A percentile compares a stretch with the other conserved stretches of the same genome.
These are phyloP conservation scores for Drosophila siamana DNA, from an alignment of 2,888 invertebrate species.

Conservation along the genomic window DNA sequence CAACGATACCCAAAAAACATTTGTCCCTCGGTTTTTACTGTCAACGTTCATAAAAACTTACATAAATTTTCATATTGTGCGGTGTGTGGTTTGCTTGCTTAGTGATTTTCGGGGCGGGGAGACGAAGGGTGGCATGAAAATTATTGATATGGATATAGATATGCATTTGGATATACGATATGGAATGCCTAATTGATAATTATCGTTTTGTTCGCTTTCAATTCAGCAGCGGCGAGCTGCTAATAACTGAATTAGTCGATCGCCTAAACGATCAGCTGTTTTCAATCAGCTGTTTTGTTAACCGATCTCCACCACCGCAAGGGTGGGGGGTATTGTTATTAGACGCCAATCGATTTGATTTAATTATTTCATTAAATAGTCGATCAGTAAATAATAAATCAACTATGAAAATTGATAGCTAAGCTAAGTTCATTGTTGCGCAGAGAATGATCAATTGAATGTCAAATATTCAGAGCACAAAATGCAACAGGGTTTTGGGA, in stretches of 20 bases:
- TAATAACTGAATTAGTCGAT: slow-evolving; percentile 59
- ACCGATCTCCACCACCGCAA: not conserved
- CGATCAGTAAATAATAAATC: not conserved
- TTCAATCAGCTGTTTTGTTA: slow-evolving; percentile 15
- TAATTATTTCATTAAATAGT: not conserved
- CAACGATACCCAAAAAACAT: slow-evolving; percentile 31
- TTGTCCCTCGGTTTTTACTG: slow-evolving; percentile 77
- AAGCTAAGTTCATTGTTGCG: no score
- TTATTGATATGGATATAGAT: slow-evolving; percentile 56
- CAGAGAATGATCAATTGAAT: not conserved
- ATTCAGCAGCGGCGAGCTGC: slow-evolving; percentile 26
- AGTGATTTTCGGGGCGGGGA: not conserved
- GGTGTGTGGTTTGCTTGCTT: not conserved
- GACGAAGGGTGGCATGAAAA: slow-evolving; percentile 3
- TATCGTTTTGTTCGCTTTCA: slow-evolving; percentile 67
- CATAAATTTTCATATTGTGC: slow-evolving; percentile 70
- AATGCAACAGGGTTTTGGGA: not conserved
- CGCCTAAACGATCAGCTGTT: slow-evolving; percentile 17
- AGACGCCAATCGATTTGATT: not conserved
- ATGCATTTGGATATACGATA: slow-evolving; percentile 56
- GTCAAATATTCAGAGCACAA: no score
- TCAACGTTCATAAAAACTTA: slow-evolving; percentile 76
- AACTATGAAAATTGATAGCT: not conserved
- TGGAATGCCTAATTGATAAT: slow-evolving; percentile 82
- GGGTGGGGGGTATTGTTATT: not conserved